Evolutionary conservation across 2,888 invertebrate species (phyloP).

Genomic region (Rhyacophila evoluta): DNA sequence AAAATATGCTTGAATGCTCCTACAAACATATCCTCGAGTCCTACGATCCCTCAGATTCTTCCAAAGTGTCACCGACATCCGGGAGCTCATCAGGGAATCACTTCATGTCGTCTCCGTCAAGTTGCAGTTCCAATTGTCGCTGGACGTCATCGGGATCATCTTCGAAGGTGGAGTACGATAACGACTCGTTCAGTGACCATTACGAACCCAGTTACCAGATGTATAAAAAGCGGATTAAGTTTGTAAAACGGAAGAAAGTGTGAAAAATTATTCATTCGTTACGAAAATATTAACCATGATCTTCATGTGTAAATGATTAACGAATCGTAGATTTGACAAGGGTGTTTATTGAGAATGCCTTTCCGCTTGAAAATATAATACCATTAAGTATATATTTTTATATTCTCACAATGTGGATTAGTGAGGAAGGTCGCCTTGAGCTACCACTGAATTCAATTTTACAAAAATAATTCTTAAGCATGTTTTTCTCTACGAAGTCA

Average conservation of each 20-base stretch:
- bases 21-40: constrained; percentile 69
- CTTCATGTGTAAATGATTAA: not conserved
- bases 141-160: constrained; percentile 51
- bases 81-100: not conserved
- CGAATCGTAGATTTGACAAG: not conserved
- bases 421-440: too few relatives aligned
- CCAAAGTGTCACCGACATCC: not conserved
- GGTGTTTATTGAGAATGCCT: not conserved
- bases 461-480: too few relatives aligned
- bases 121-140: constrained; percentile 50
- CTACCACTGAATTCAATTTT: too few relatives aligned
- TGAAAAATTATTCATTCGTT: not conserved
- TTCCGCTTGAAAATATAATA: not conserved
- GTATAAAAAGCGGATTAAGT: constrained; percentile 49
- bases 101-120: constrained; percentile 27
- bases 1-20: constrained; percentile 64
- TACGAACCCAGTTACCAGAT: constrained; percentile 29
- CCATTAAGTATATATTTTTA: too few relatives aligned
- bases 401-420: too few relatives aligned
- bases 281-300: not conserved
- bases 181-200: constrained; percentile 40
- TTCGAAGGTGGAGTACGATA: constrained; percentile 40
- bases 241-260: constrained; percentile 49
- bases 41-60: constrained; percentile 57
- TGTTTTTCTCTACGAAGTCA: too few relatives aligned